Conservation (phyloP, 2,797 vertebrate genomes). For the Labeo calbasu region DNA sequence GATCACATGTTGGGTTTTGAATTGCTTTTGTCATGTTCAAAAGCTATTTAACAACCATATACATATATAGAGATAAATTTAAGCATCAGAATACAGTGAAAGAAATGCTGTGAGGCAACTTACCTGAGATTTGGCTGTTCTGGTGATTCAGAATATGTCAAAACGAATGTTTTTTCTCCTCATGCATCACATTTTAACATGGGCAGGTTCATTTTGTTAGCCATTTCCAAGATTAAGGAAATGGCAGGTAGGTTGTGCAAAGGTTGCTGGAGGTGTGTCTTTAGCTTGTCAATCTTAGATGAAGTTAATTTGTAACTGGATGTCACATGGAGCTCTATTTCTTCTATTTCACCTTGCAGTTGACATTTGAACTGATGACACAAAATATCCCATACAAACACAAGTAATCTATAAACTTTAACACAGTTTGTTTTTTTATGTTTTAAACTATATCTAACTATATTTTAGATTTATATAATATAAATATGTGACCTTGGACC, state of each 20-base stretch:
- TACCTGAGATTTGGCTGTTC: conserved; percentile 35
- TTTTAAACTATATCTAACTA: too few species aligned
- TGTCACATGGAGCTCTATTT: conserved; percentile 45
- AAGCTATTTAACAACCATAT: neutral
- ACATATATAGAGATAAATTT: neutral
- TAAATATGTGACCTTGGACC: too few species aligned
- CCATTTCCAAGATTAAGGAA: conserved; percentile 60
- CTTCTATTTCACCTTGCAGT: neutral
- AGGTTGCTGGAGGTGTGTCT: conserved; percentile 74
- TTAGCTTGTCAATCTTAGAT: conserved; percentile 64
- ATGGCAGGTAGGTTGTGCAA: conserved; percentile 72
- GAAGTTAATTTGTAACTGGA: conserved; percentile 79
- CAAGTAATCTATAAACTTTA: neutral
- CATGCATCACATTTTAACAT: conserved; percentile 54
- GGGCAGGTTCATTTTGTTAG: conserved; percentile 34
- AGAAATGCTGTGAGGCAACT: neutral
- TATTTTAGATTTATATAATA: too few species aligned
- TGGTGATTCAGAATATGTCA: conserved; percentile 24
- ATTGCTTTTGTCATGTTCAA: neutral
- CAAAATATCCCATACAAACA: neutral
- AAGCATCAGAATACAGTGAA: neutral
- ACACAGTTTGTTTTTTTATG: neutral
- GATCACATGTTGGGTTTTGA: neutral
- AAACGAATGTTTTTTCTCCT: conserved; percentile 13
- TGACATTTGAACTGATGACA: conserved; percentile 11